Percentiles rank a stretch among this genome's conserved stretches.
Evolutionary conservation across 1,140 invertebrate genomes (phyloP).

Genomic region (Drosophila pandora): DNA sequence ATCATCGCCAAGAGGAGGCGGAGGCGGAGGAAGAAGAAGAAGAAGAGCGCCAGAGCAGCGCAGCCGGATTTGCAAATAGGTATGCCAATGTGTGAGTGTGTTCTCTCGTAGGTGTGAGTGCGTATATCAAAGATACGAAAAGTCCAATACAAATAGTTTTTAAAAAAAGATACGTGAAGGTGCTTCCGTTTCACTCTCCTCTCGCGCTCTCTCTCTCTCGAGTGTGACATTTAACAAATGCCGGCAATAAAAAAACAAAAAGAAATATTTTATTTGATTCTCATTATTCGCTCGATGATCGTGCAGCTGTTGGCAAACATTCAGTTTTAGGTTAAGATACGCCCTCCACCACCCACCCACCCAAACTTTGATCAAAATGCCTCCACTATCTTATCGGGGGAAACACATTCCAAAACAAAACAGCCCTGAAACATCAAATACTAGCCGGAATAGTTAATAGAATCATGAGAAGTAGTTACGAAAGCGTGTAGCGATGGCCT

Average conservation of each 20-base stretch:
- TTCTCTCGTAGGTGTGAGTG: slow-evolving; percentile 26
- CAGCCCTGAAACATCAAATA: slow-evolving; percentile 2
- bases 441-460: neutral
- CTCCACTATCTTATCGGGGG: slow-evolving; percentile 34
- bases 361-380: slow-evolving; percentile 27
- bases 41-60: slow-evolving; percentile 51
- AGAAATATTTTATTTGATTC: slow-evolving; percentile 5
- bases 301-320: slow-evolving; percentile 44
- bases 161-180: slow-evolving; percentile 71
- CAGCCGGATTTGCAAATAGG: slow-evolving; percentile 75
- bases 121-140: slow-evolving; percentile 52
- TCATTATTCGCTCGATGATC: slow-evolving; percentile 45
- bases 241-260: slow-evolving; percentile 45
- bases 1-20: slow-evolving; percentile 52
- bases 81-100: slow-evolving; percentile 30
- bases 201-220: neutral
- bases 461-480: slow-evolving; percentile 58
- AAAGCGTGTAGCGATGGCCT: slow-evolving; percentile 46
- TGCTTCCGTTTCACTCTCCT: slow-evolving; percentile 48
- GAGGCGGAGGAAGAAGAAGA: slow-evolving; percentile 35
- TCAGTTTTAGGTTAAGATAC: slow-evolving; percentile 30
- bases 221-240: slow-evolving; percentile 51
- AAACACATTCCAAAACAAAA: neutral
- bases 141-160: slow-evolving; percentile 40
- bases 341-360: neutral